A percentile compares a stretch with the other conserved stretches of the same genome.
These are phyloP conservation scores for Bolborhynchus lineola DNA, from an alignment of 2,113 vertebrate species.

Conservation along the genomic window DNA sequence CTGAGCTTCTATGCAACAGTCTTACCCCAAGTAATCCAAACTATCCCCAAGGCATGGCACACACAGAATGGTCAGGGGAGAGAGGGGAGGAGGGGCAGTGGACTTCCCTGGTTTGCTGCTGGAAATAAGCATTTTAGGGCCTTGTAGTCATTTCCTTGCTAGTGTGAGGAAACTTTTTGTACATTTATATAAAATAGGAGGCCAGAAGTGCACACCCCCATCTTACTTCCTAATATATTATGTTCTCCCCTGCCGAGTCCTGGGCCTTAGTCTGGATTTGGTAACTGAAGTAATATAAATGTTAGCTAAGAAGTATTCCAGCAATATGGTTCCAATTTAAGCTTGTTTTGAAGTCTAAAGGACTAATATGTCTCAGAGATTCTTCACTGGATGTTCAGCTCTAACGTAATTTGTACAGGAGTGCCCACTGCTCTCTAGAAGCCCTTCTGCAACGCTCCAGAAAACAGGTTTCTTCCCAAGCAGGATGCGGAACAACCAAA, in stretches of 20 bases:
- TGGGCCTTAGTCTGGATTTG: conserved; percentile 78
- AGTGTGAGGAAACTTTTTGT: conserved; percentile 70
- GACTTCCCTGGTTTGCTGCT: conserved; percentile 35
- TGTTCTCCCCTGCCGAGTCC: conserved; percentile 77
- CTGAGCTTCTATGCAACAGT: conserved; percentile 51
- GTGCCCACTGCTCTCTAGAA: conserved; percentile 12
- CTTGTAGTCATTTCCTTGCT: conserved; percentile 74
- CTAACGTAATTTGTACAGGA: conserved; percentile 72
- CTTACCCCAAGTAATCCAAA: conserved; percentile 52
- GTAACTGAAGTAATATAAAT: conserved; percentile 84
- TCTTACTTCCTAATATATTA: conserved; percentile 83
- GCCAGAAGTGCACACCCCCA: conserved; percentile 71
- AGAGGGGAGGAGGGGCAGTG: conserved; percentile 1
- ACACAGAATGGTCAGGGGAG: conserved; percentile 17
- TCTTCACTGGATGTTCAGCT: conserved; percentile 73
- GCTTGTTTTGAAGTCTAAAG: conserved; percentile 81
- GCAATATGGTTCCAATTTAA: conserved; percentile 87
- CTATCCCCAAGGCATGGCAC: conserved; percentile 58
- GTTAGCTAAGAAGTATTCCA: conserved; percentile 80
- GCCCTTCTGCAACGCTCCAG: neutral
- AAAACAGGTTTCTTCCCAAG: conserved; percentile 66
- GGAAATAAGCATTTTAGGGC: conserved; percentile 66
- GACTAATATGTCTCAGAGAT: conserved; percentile 79
- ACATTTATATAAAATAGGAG: conserved; percentile 79
- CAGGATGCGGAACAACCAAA: conserved; percentile 69